Percentiles rank a stretch among this genome's conserved stretches.
Evolutionary conservation across 2,888 invertebrate genomes (phyloP).

Genomic region (Hetaerina titia): DNA sequence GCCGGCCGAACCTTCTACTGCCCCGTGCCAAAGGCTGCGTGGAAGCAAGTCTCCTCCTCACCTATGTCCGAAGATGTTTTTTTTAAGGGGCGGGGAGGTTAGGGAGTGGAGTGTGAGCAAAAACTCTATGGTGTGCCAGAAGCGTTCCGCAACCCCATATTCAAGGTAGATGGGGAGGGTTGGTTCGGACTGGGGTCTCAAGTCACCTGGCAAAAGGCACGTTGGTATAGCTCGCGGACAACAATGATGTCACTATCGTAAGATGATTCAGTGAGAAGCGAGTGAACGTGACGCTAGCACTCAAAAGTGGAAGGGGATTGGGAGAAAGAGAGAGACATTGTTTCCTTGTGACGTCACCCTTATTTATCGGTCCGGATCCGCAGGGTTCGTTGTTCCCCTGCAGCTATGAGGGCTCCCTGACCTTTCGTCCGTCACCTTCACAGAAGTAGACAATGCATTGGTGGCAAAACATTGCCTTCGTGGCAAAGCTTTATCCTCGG

Average conservation of each 20-base stretch:
- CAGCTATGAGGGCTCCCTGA: background rate
- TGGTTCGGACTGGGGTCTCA: background rate
- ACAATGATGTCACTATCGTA: slow-evolving; percentile 51
- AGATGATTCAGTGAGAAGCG: slow-evolving; percentile 40
- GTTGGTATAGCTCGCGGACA: background rate
- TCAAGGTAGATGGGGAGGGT: background rate
- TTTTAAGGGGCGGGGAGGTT: background rate
- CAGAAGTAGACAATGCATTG: background rate
- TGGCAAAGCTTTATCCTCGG: background rate
- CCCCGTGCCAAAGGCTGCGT: background rate
- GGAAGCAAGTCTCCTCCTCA: background rate
- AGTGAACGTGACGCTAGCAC: background rate
- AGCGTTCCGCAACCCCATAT: too few relatives aligned
- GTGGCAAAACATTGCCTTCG: background rate
- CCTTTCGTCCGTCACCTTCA: slow-evolving; percentile 15
- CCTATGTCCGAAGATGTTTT: background rate
- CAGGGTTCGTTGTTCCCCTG: slow-evolving; percentile 35
- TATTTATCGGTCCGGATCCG: background rate
- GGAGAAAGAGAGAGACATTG: background rate
- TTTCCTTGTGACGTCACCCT: slow-evolving; percentile 40
- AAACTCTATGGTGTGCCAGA: too few relatives aligned
- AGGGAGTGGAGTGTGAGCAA: background rate
- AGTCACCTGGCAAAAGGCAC: slow-evolving; percentile 10
- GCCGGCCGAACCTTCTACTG: background rate
- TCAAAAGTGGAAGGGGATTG: background rate